These are phyloP conservation scores for Opisthograptis luteolata DNA, from an alignment of 2,888 invertebrate genomes.

Conservation along the genomic window DNA sequence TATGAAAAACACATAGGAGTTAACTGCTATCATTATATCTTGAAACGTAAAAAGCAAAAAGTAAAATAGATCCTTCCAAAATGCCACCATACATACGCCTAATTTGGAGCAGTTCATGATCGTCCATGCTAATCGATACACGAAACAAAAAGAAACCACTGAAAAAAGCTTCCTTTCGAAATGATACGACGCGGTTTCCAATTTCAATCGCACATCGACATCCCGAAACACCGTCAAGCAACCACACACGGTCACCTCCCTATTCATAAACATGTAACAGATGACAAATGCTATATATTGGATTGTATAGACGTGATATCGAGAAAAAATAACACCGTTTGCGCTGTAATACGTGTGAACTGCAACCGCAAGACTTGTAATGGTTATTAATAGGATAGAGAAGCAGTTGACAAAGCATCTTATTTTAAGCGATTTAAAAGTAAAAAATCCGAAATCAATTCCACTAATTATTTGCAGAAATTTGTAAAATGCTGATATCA, in stretches of 20 bases:
- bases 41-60: neutral
- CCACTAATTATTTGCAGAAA: neutral
- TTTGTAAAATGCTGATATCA: slow-evolving; percentile 1
- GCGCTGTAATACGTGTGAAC: neutral
- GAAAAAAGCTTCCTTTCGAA: neutral
- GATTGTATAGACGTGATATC: neutral
- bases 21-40: neutral
- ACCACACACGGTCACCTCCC: no score
- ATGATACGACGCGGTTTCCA: no score
- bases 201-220: no score
- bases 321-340: neutral
- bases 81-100: neutral
- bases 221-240: neutral
- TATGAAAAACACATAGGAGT: neutral
- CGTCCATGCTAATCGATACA: neutral
- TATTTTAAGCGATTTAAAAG: neutral
- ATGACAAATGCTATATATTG: neutral
- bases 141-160: neutral
- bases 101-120: neutral
- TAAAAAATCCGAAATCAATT: slow-evolving; percentile 4
- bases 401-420: neutral
- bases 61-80: neutral
- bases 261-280: neutral
- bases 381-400: no score
- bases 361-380: neutral